Conservation (phyloP, 2,888 invertebrate genomes). For the Drosophila algonquin region DNA sequence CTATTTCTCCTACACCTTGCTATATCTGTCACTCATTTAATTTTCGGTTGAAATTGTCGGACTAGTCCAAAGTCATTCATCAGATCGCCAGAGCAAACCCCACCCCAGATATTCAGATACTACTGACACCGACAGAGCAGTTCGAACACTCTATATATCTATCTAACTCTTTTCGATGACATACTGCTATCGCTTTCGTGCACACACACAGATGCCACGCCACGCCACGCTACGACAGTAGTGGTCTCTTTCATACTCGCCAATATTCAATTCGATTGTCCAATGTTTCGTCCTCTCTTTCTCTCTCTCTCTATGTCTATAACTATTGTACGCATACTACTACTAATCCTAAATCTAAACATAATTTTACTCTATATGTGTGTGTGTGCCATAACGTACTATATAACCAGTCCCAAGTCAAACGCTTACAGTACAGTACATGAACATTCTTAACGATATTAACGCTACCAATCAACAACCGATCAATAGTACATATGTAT, state of each 20-base stretch:
- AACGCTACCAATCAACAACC: slow-evolving; percentile 26
- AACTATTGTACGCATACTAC: slow-evolving; percentile 26
- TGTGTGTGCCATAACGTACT: slow-evolving; percentile 31
- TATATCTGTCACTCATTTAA: slow-evolving; percentile 68
- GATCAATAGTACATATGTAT: slow-evolving; percentile 70
- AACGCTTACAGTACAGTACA: slow-evolving; percentile 71
- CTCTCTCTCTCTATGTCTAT: slow-evolving; percentile 34
- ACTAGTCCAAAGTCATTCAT: slow-evolving; percentile 13
- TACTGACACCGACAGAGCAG: slow-evolving; percentile 24
- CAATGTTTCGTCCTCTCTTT: slow-evolving; percentile 54
- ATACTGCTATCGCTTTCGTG: slow-evolving; percentile 43
- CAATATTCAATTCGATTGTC: slow-evolving; percentile 20
- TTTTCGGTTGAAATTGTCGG: slow-evolving; percentile 62
- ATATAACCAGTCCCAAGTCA: slow-evolving; percentile 33
- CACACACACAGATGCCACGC: slow-evolving; percentile 14
- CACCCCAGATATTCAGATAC: slow-evolving; percentile 36
- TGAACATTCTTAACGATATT: slow-evolving; percentile 38
- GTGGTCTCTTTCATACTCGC: slow-evolving; percentile 20
- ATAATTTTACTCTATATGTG: slow-evolving; percentile 26
- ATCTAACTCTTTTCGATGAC: not conserved
- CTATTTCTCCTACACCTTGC: slow-evolving; percentile 31
- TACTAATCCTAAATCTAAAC: slow-evolving; percentile 2
- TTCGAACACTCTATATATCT: slow-evolving; percentile 13
- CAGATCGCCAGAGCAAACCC: slow-evolving; percentile 6
- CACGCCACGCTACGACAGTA: not conserved